Percentiles rank a stretch among this genome's conserved stretches.
Evolutionary conservation across 2,888 invertebrate species (phyloP).

Genomic region (Andrena chrysosceles): DNA sequence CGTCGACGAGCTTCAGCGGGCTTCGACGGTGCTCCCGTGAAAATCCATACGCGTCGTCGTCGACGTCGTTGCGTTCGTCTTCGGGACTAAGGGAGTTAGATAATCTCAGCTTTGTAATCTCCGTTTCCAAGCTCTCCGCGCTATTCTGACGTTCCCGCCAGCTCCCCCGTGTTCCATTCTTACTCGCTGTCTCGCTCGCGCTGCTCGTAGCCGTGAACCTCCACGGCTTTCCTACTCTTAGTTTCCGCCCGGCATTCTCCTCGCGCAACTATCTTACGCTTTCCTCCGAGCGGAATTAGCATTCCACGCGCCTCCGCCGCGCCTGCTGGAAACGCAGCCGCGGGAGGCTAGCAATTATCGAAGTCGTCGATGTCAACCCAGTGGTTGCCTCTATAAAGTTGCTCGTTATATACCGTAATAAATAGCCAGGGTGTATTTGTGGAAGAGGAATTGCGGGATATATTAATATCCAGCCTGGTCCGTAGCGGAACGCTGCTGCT

Average conservation of each 20-base stretch:
- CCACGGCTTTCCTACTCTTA: constrained; percentile 41
- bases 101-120: constrained; percentile 82
- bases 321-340: constrained; percentile 51
- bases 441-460: constrained; percentile 11
- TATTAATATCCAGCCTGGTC: constrained; percentile 46
- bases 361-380: constrained; percentile 73
- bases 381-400: constrained; percentile 56
- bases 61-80: constrained; percentile 66
- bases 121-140: constrained; percentile 65
- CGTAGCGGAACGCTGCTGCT: constrained; percentile 6
- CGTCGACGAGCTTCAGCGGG: constrained; percentile 45
- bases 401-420: constrained; percentile 56
- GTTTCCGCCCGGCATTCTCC: constrained; percentile 63
- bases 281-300: constrained; percentile 64
- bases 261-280: constrained; percentile 63
- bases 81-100: constrained; percentile 76
- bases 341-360: constrained; percentile 70
- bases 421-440: constrained; percentile 34
- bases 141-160: background rate
- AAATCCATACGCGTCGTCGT: constrained; percentile 70
- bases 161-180: constrained; percentile 1
- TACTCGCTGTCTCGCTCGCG: background rate
- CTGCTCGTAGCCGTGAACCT: constrained; percentile 8
- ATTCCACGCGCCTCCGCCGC: constrained; percentile 63
- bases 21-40: constrained; percentile 57